Base-by-base conservation (phyloP, 2,888 invertebrate species). In the Andrena bicolor region DNA sequence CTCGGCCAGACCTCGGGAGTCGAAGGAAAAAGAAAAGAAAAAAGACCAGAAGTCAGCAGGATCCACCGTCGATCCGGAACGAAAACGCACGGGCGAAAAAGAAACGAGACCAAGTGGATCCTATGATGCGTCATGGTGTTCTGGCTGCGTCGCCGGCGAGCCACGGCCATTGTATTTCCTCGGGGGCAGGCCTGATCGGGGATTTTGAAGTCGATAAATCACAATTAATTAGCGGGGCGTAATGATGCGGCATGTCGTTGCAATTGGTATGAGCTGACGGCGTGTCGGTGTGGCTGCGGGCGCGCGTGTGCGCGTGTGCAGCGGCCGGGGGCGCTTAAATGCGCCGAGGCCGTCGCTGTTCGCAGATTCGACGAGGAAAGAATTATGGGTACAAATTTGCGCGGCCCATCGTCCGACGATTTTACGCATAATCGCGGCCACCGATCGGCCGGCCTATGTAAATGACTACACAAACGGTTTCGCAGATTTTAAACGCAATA, bases 181-280 rank as follows among this genome's bases (percentile, higher is more conserved):
- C 82, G 83, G 77, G 41, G 78, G 76, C 80, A 80, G 63, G 65
- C 77, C 82, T 66, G 89, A 88, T 86, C 89, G 89, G 79, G 86
- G 83, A 76, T 89, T 87, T 88, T 92, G 91, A 91, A 89, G 90
- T 90, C 93, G 92, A 93, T 93, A 93, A 93, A 93, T 93, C 93
- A 93, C 93, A 93, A 93, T 93, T 93, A 93, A 93, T 93, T 93
- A 93, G 92, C 91, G 89, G 90, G 90, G 90, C 92, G 92, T 93
- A 93, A 93, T 93, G 93, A 93, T 92, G 93, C 92, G 93, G 92
- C 92, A 91, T 93, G 93, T 93, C 90, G 90, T 88, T 91, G 91
- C 92, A 93, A 92, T 93, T 92, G 93, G 91, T 92, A 92, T 90
- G 91, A 91, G 83, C 88, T 86, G 79, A 82, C 89, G 87, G 80